A percentile compares a stretch with the other conserved stretches of the same genome.
Evolutionary conservation across 2,797 vertebrate species (phyloP).

Genomic region (Phalloptychus januarius): DNA sequence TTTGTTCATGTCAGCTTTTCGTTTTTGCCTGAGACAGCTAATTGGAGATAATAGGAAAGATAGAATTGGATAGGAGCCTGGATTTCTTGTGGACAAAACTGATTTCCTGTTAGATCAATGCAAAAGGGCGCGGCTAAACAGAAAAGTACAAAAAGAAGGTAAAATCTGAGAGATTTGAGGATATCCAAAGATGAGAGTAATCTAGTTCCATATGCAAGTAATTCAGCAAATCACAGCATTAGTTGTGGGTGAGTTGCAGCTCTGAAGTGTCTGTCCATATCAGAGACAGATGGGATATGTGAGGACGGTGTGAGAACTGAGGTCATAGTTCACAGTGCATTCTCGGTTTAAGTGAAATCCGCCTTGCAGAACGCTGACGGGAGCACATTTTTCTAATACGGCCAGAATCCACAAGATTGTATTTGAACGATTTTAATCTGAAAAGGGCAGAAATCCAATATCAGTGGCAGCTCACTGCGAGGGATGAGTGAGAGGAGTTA

Average conservation of each 20-base stretch:
- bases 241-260: constrained; percentile 55
- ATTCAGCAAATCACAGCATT: constrained; percentile 61
- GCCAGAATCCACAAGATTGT: constrained; percentile 66
- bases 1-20: constrained; percentile 60
- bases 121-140: constrained; percentile 12
- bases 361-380: constrained; percentile 71
- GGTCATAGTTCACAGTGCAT: constrained; percentile 66
- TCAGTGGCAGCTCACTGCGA: constrained; percentile 49
- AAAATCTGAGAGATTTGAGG: constrained; percentile 36
- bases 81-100: constrained; percentile 48
- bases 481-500: constrained; percentile 52
- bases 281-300: constrained; percentile 62
- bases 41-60: constrained; percentile 44
- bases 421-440: constrained; percentile 81
- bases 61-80: constrained; percentile 42
- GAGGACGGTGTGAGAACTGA: constrained; percentile 53
- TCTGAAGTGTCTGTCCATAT: constrained; percentile 34
- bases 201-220: constrained; percentile 67
- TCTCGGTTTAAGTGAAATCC: constrained; percentile 66
- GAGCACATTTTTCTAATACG: constrained; percentile 78
- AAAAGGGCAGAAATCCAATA: constrained; percentile 78
- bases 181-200: constrained; percentile 39
- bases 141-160: constrained; percentile 46
- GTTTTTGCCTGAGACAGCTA: constrained; percentile 55
- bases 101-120: constrained; percentile 32